Evolutionary conservation across 2,888 invertebrate genomes (phyloP).

Genomic region (Tetragonula carbonaria): DNA sequence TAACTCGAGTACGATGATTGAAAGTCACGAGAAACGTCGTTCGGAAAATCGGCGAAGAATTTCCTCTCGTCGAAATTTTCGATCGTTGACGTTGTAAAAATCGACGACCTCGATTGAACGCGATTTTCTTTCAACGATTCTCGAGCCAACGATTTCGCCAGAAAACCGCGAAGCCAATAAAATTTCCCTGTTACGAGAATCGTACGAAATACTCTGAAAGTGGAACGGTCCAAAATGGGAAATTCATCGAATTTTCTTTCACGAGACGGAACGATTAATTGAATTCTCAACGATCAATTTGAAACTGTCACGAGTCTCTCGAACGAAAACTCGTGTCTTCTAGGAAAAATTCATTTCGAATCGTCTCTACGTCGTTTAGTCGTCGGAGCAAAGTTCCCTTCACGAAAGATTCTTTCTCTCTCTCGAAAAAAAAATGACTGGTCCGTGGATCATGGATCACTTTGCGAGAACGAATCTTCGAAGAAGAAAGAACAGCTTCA

Average conservation of each 20-base stretch:
- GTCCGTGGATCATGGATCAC: not conserved
- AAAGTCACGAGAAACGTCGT: not conserved
- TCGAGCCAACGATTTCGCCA: too few species aligned
- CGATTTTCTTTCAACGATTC: not conserved
- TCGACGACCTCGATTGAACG: not conserved
- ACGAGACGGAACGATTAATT: not conserved
- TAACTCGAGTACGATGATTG: not conserved
- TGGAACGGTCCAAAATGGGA: not conserved
- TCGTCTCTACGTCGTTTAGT: not conserved
- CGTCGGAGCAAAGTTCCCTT: not conserved
- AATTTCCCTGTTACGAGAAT: not conserved
- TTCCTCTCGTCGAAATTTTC: not conserved
- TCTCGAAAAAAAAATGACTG: not conserved
- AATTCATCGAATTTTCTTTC: not conserved
- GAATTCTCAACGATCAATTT: not conserved
- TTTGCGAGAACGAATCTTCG: not conserved
- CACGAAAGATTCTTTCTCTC: not conserved
- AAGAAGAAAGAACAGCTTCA: not conserved
- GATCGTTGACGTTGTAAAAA: not conserved
- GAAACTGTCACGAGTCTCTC: not conserved
- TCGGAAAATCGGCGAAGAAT: not conserved
- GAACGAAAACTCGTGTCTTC: not conserved
- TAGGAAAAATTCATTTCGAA: not conserved
- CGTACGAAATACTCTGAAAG: not conserved
- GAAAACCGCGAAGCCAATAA: too few species aligned